These are phyloP conservation scores for Labeo calbasu DNA, from an alignment of 2,797 vertebrate species.

Conservation along the genomic window DNA sequence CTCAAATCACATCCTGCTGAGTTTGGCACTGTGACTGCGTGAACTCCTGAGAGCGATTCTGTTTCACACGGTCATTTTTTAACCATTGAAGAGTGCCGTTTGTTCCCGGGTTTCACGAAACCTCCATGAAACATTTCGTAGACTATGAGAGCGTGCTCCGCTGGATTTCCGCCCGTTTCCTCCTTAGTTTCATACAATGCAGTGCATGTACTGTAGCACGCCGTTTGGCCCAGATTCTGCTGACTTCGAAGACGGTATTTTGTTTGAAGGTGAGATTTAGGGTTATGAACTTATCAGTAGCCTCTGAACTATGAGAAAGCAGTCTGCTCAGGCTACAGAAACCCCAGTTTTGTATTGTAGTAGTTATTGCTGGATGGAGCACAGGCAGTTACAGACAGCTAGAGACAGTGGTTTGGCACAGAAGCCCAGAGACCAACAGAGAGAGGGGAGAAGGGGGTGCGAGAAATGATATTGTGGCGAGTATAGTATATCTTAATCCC, in stretches of 20 bases:
- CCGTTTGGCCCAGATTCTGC: constrained; percentile 9
- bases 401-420: constrained; percentile 88
- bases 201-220: neutral
- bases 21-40: constrained; percentile 39
- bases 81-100: constrained; percentile 45
- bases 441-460: constrained; percentile 15
- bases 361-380: constrained; percentile 76
- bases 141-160: constrained; percentile 23
- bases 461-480: constrained; percentile 53
- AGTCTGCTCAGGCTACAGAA: constrained; percentile 35
- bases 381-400: constrained; percentile 75
- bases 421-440: constrained; percentile 34
- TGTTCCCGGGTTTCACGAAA: constrained; percentile 18
- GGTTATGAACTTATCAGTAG: constrained; percentile 38
- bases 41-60: constrained; percentile 51
- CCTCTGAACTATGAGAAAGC: constrained; percentile 51
- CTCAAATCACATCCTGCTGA: constrained; percentile 49
- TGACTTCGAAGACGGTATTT: constrained; percentile 43
- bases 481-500: constrained; percentile 58
- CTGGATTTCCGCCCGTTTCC: constrained; percentile 20
- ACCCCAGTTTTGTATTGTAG: constrained; percentile 45
- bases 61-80: constrained; percentile 51
- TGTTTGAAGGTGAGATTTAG: constrained; percentile 36
- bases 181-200: constrained; percentile 47
- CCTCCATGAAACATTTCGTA: constrained; percentile 29